A percentile compares a stretch with the other conserved stretches of the same genome.
Conservation (phyloP, 1,140 invertebrate genomes). For the Drosophila sp. region DNA sequence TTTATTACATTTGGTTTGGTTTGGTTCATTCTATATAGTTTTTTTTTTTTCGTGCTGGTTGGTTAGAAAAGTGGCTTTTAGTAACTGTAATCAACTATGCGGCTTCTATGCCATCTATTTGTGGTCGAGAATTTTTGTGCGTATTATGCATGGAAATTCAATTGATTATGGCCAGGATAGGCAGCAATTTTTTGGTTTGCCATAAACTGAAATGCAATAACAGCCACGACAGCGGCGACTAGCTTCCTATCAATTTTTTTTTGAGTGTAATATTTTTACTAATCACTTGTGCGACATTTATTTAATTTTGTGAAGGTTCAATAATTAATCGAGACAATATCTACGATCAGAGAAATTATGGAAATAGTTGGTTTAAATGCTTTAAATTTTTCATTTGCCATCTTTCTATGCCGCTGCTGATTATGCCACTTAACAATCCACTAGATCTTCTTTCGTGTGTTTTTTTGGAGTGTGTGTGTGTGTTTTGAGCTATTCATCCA, state of each 20-base stretch:
- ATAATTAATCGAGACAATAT: too few relatives aligned
- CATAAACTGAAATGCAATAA: slow-evolving; percentile 7
- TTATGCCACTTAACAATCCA: background rate
- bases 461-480: background rate
- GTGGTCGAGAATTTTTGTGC: slow-evolving; percentile 11
- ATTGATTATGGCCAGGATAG: slow-evolving; percentile 16
- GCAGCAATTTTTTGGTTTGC: slow-evolving; percentile 12
- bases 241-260: too few relatives aligned
- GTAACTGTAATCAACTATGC: slow-evolving; percentile 22
- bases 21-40: background rate
- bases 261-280: too few relatives aligned
- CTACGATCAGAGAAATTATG: too few relatives aligned
- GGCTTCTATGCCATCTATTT: slow-evolving; percentile 20
- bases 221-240: too few relatives aligned
- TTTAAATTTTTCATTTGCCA: background rate
- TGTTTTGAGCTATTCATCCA: slow-evolving; percentile 35
- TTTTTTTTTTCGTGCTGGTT: background rate
- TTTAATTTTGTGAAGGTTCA: too few relatives aligned
- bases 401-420: background rate
- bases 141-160: slow-evolving; percentile 22
- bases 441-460: background rate
- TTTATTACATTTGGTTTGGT: slow-evolving; percentile 20
- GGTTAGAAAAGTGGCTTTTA: slow-evolving; percentile 18
- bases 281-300: too few relatives aligned
- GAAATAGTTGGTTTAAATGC: too few relatives aligned